Percentiles rank a stretch among this genome's conserved stretches.
These are phyloP conservation scores for Pipistrellus kuhlii DNA, from an alignment of 2,797 vertebrate species.

Conservation along the genomic window DNA sequence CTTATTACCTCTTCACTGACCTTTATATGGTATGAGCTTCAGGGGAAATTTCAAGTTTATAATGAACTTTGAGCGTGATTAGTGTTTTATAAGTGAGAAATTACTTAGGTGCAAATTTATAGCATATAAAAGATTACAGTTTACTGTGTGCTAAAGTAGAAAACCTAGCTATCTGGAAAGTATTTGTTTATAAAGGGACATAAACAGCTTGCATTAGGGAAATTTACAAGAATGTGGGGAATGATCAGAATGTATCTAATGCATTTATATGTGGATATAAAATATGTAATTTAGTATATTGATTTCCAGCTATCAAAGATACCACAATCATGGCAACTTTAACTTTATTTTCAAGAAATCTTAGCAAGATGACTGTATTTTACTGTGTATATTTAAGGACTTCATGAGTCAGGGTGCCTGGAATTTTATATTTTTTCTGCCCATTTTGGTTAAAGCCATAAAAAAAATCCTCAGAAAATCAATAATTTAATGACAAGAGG, in stretches of 20 bases:
- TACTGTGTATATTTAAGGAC: constrained; percentile 36
- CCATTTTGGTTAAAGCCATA: not conserved
- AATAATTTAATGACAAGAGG: not conserved
- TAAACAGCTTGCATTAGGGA: constrained; percentile 62
- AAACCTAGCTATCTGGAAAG: constrained; percentile 56
- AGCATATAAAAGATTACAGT: constrained; percentile 64
- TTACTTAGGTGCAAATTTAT: constrained; percentile 60
- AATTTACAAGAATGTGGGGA: constrained; percentile 66
- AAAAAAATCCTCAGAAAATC: not conserved
- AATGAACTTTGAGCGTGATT: constrained; percentile 71
- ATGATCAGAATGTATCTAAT: constrained; percentile 71
- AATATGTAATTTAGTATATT: constrained; percentile 75
- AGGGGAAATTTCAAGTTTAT: constrained; percentile 41
- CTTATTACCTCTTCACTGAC: constrained; percentile 45
- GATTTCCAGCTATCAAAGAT: constrained; percentile 69
- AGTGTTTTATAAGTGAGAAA: constrained; percentile 64
- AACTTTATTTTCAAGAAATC: constrained; percentile 59
- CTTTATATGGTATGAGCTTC: constrained; percentile 53
- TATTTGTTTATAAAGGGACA: constrained; percentile 70
- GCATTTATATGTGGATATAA: constrained; percentile 75
- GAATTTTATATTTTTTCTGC: constrained; percentile 30
- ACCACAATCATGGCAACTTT: constrained; percentile 14
- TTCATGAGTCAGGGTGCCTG: not conserved
- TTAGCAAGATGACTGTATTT: constrained; percentile 57
- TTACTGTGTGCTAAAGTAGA: constrained; percentile 56